Base-by-base conservation (phyloP, 2,797 vertebrate species). In the Mus spretus region DNA sequence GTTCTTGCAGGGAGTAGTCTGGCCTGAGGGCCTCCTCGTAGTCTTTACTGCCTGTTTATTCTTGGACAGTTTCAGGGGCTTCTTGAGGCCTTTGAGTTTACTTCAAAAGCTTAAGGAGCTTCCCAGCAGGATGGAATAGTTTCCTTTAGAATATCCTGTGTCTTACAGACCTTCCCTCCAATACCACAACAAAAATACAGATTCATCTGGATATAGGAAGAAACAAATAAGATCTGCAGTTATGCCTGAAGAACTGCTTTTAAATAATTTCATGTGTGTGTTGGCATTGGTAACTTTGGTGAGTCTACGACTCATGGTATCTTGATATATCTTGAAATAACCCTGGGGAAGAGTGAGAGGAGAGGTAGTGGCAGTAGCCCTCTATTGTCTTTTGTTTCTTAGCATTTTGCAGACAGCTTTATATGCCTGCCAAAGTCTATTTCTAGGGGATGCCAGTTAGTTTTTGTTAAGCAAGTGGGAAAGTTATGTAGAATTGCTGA, bases 401-500 rank as follows among this genome's bases (percentile, higher is more conserved):
- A 74, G 82, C 31, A 15, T n/a, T 19, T 44, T 59, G 34, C 22
- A 70, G 1, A 26, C 19, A 72, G 57, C 61, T 59, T 37, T 20
- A 3, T 77, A 34, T 82, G 47, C 26, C 77, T 74, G 47, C 55
- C 53, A 34, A 34, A 50, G 79, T 75, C 44, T 20, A 50, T 57
- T 67, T 89, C 13, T 0, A 72, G 80, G 70, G 37, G 37, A 1
- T 59, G 19, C 37, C 61, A 61, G 31, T 65, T 86, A 24, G 15
- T 88, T 77, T 85, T 88, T 86, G 70, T 57, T 61, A 83, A 91
- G 63, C 28, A 83, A 55, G 34, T 86, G 74, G 26, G 44, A 53
- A 91, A 91, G 9, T 67, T n/a, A 83, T 50, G 83, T 75, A 65
- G 40, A 53, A 47, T 63, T 95, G 74, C 75, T 67, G 82, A 40